These are phyloP conservation scores for Euphonia xanthogaster DNA, from an alignment of 2,797 vertebrate genomes.

Conservation along the genomic window DNA sequence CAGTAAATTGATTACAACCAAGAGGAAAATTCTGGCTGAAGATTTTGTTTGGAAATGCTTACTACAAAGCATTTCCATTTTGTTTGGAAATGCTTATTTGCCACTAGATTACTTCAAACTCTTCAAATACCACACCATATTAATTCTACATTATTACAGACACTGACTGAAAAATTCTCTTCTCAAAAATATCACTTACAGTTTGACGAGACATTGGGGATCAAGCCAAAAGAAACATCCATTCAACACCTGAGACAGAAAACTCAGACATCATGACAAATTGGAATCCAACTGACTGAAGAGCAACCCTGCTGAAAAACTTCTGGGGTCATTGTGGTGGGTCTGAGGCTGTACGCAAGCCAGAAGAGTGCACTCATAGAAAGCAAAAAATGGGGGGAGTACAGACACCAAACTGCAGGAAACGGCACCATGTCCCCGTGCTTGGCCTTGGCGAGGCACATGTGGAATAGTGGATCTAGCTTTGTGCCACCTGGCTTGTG, in stretches of 20 bases:
- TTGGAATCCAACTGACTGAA: neutral
- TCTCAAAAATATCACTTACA: neutral
- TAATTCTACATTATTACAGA: neutral
- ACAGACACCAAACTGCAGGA: accelerated
- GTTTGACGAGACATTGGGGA: accelerated
- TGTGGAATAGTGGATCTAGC: neutral
- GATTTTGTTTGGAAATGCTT: neutral
- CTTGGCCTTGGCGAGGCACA: neutral
- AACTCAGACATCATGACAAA: accelerated
- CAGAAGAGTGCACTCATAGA: neutral
- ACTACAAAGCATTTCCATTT: neutral
- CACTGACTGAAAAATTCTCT: neutral
- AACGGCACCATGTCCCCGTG: neutral
- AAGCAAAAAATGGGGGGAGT: neutral
- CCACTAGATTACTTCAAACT: neutral
- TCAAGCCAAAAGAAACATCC: neutral
- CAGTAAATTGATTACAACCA: neutral
- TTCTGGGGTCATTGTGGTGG: neutral
- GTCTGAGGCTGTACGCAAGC: neutral
- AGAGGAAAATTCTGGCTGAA: neutral
- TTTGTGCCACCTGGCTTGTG: neutral
- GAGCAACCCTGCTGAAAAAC: neutral
- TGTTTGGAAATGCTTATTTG: neutral
- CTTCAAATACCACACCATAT: neutral
- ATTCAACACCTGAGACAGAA: neutral